Base-by-base conservation (phyloP, 2,888 invertebrate species). In the Criorhina ranunculi region DNA sequence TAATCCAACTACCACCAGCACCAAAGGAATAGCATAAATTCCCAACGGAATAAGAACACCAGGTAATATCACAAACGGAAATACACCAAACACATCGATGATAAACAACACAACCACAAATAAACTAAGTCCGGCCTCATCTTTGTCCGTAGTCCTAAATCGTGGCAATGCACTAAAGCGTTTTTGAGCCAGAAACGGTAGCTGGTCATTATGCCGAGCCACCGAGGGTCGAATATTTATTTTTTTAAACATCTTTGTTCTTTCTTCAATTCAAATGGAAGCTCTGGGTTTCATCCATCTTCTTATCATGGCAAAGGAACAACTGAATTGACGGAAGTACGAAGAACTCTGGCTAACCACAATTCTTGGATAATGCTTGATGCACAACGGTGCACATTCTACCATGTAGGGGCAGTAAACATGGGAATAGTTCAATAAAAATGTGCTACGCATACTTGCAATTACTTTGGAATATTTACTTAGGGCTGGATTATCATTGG, bases 1-100 rank as follows among this genome's bases (percentile, higher is more conserved):
- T 55, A 95, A 90, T 0, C 93, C 92, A 82, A 96, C 94, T 49
- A 96, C 94, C 2, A 93, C 89, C 33, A 95, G 86, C 46, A 96
- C 94, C 82, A 96, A 88, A 0, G 96, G 94, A 33, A 96, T 92
- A 0, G 96, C 96, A 86, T 95, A 94, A 87, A 94, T 92, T 60
- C 96, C 96, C 89, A 96, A 95, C 87, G 95, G 93, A 53, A 96
- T 95, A 19, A 97, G 93, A 29, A 95, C 93, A 87, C 95, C 94
- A 0, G 96, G 96, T 73, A 97, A 90, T 0, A 96, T 94, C 11
- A 97, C 94, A 1, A 97, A 94, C 0, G 96, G 96, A 89, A 96
- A 96, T 0, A 97, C 96, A 46, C 96, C 97, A 89, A 97, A 96
- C 53, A 96, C 93, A 90, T 96, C 96, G 15, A 97, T 93, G 29